Base-by-base conservation (phyloP, 2,888 invertebrate species). In the Lasioglossum malachurum region DNA sequence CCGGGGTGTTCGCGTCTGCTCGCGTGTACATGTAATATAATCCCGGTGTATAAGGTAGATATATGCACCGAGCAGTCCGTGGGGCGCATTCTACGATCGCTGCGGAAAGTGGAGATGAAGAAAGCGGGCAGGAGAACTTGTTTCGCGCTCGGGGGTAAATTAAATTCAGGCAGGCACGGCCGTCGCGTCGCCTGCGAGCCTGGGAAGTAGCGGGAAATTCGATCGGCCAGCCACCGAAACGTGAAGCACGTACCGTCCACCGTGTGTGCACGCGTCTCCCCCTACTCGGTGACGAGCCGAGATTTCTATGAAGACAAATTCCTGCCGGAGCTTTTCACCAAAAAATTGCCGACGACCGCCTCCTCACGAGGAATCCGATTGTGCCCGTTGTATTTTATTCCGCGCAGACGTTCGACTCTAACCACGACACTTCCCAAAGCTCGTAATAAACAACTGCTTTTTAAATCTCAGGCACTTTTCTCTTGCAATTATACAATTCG, bases 181-280 rank as follows among this genome's bases (percentile, higher is more conserved):
- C 57, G 72, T 35, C 77, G 84, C 75, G 57, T 74, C 75, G 64
- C 72, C 23, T 57, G 53, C 57, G n/a, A 57, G 57, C n/a, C 57
- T n/a, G 57, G 57, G 57, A 83, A 71, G 78, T 78, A 60, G 83
- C 83, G 80, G 69, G 31, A 76, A 86, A 87, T 86, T 87, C 80
- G 87, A 87, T 87, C 83, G 87, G 31, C 60, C 67, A 75, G 74
- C 86, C 53, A 78, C 78, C 87, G 87, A 83, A 87, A 83, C 87
- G 83, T 75, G 82, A 83, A 78, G 83, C 87, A 83, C 87, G 86
- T 86, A 85, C 71, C 41, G 60, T 67, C 64, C 64, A n/a, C 75
- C 82, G 86, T 80, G 76, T 49, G 74, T 74, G 57, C 74, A 72
- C 77, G 74, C 49, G 87, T 77, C 38, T 41, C n/a, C 23, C n/a